Conservation (phyloP, 2,797 vertebrate genomes). For the Lithobates pipiens region DNA sequence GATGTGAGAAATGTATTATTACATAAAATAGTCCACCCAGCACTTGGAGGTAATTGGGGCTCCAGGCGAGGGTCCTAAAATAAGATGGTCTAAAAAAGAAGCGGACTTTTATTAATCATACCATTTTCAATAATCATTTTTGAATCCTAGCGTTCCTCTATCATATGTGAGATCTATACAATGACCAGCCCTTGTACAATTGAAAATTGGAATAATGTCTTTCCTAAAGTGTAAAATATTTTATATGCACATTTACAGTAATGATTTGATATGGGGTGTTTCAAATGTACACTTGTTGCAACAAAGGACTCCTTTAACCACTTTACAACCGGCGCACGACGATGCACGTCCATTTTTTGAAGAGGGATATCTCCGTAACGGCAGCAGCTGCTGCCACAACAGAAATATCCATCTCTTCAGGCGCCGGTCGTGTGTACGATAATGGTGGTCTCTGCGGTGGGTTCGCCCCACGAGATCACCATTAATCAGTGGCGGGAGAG, state of each 20-base stretch:
- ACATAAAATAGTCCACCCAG: slow-evolving; percentile 24
- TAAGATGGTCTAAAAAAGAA: slow-evolving; percentile 33
- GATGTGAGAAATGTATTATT: slow-evolving; percentile 21
- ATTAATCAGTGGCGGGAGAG: too few species aligned
- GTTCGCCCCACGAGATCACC: too few species aligned
- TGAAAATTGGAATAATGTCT: background rate
- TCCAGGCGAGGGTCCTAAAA: slow-evolving; percentile 23
- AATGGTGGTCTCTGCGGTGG: too few species aligned
- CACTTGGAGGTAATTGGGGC: slow-evolving; percentile 20
- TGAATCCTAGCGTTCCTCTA: background rate
- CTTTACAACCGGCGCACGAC: too few species aligned
- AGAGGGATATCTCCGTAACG: too few species aligned
- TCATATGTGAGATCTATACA: background rate
- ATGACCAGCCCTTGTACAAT: background rate
- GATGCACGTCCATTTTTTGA: too few species aligned
- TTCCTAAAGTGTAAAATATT: background rate
- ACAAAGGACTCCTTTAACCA: background rate
- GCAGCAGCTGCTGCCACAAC: too few species aligned
- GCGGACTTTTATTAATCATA: background rate
- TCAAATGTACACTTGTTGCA: too few species aligned
- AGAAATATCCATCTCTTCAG: too few species aligned
- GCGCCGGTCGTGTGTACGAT: too few species aligned
- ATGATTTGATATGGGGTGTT: background rate
- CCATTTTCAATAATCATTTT: background rate
- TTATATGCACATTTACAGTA: background rate